These are phyloP conservation scores for Pentalonia nigronervosa DNA, from an alignment of 1,140 invertebrate species.

Conservation along the genomic window DNA sequence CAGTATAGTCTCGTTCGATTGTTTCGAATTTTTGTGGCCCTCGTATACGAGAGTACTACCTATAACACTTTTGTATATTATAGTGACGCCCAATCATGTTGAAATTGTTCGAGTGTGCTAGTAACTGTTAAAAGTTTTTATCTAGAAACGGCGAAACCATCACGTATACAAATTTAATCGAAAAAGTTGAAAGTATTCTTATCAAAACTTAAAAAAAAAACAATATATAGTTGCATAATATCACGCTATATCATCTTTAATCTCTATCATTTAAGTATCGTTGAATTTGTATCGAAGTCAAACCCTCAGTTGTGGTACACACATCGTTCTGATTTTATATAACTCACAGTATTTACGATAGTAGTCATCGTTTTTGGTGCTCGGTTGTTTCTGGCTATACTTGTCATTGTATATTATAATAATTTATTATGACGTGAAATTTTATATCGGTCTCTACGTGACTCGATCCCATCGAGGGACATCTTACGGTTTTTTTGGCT, in stretches of 20 bases:
- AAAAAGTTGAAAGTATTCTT: not conserved
- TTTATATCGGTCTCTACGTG: not conserved
- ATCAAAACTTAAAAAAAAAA: not conserved
- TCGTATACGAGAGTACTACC: not conserved
- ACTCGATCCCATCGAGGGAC: not conserved
- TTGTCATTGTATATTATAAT: not conserved
- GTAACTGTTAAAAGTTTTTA: not conserved
- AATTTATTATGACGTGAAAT: not conserved
- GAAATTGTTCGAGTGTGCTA: not conserved
- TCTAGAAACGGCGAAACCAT: not conserved
- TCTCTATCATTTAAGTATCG: not conserved
- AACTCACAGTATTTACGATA: not conserved
- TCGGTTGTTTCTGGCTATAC: not conserved
- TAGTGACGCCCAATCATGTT: not conserved
- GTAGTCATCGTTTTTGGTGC: not conserved
- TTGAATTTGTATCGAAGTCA: not conserved
- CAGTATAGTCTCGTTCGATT: not conserved
- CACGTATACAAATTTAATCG: not conserved
- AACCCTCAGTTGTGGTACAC: not conserved
- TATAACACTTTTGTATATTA: not conserved
- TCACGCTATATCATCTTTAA: not conserved
- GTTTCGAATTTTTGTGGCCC: not conserved
- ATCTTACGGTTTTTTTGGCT: not conserved
- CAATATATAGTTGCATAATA: not conserved
- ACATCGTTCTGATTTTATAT: not conserved